These are phyloP conservation scores for Uromys caudimaculatus DNA, from an alignment of 2,797 vertebrate genomes.

Conservation along the genomic window DNA sequence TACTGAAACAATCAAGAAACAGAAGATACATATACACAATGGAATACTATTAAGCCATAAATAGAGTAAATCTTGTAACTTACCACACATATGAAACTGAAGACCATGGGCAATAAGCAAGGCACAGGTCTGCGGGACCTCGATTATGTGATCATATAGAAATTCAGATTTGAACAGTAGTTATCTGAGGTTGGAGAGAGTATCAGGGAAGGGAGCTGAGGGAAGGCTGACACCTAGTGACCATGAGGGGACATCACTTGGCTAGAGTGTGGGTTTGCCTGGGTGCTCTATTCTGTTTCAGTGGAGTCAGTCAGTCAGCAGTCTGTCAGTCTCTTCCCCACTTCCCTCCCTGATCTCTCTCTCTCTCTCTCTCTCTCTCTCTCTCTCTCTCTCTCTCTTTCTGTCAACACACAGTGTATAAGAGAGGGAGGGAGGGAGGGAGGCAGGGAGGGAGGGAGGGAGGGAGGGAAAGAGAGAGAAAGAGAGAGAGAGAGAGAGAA, in stretches of 20 bases:
- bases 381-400: not conserved
- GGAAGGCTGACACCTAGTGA: not conserved
- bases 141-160: not conserved
- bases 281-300: not conserved
- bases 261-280: too few relatives aligned
- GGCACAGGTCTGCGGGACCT: not conserved
- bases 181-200: not conserved
- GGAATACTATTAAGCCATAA: not conserved
- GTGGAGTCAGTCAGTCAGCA: not conserved
- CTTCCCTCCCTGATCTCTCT: not conserved
- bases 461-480: too few relatives aligned
- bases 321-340: not conserved
- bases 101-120: not conserved
- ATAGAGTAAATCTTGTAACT: not conserved
- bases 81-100: not conserved
- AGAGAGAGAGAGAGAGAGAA: too few relatives aligned
- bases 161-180: not conserved
- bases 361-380: not conserved
- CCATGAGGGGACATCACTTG: too few relatives aligned
- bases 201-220: not conserved
- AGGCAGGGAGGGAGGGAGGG: too few relatives aligned
- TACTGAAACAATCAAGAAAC: not conserved
- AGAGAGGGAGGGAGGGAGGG: too few relatives aligned
- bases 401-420: not conserved
- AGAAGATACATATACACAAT: not conserved